Conservation (phyloP, 2,113 vertebrate species). For the Bujurquina vittata region DNA sequence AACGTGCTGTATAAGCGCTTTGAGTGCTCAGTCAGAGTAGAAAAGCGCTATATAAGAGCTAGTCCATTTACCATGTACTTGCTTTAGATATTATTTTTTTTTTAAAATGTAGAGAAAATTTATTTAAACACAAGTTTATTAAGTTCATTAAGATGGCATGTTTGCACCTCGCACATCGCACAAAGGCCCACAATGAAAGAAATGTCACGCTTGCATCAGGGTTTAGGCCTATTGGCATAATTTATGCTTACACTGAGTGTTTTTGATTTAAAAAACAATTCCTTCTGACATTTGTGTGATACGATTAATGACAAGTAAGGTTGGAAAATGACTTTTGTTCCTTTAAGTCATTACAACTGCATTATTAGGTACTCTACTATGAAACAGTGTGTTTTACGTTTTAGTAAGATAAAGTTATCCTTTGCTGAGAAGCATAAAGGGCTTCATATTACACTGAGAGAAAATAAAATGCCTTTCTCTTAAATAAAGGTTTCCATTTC, state of each 20-base stretch:
- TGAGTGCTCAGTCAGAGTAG: too few species aligned
- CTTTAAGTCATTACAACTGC: neutral
- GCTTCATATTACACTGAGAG: neutral
- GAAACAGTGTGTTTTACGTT: rapidly evolving
- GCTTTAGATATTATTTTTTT: neutral
- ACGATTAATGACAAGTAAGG: neutral
- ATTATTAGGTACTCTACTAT: neutral
- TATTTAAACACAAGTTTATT: neutral
- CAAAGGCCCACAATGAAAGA: too few species aligned
- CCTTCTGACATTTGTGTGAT: neutral
- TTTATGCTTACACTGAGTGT: neutral
- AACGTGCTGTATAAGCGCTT: too few species aligned
- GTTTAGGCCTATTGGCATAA: neutral
- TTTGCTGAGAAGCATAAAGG: neutral
- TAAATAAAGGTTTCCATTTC: neutral
- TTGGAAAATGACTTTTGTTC: neutral
- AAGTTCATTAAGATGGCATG: too few species aligned
- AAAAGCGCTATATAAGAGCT: too few species aligned
- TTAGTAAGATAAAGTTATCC: neutral
- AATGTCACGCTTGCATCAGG: too few species aligned
- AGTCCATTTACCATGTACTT: too few species aligned
- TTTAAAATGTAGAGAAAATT: neutral
- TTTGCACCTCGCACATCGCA: too few species aligned
- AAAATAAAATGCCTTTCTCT: neutral
- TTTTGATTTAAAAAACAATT: neutral